Evolutionary conservation across 2,797 vertebrate species (phyloP).

Genomic region (Chrosomus eos): DNA sequence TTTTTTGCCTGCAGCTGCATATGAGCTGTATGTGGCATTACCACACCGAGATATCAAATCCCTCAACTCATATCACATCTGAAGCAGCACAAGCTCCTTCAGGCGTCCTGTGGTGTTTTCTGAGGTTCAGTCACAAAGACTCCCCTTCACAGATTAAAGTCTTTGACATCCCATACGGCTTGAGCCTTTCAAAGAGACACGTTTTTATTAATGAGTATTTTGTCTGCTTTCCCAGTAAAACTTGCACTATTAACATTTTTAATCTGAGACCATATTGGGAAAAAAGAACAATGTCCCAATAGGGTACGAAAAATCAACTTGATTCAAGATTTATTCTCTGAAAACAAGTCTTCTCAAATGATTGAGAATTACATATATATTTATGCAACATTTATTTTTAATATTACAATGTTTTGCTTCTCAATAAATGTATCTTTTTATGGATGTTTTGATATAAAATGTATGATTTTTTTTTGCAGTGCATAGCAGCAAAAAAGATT

Average conservation of each 20-base stretch:
- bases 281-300: neutral
- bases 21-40: neutral
- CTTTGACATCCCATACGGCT: neutral
- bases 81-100: conserved; percentile 16
- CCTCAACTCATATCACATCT: conserved; percentile 12
- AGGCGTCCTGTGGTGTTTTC: conserved; percentile 29
- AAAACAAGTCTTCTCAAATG: neutral
- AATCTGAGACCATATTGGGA: neutral
- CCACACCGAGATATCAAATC: conserved; percentile 37
- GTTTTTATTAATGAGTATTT: neutral
- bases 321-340: neutral
- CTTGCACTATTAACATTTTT: neutral
- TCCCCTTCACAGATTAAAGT: conserved; percentile 21
- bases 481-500: neutral
- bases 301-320: neutral
- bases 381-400: neutral
- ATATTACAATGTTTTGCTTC: neutral
- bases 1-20: conserved; percentile 21
- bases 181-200: neutral
- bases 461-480: neutral
- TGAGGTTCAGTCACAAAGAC: conserved; percentile 28
- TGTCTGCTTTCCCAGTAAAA: neutral
- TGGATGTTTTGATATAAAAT: neutral
- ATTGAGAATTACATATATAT: neutral
- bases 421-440: neutral